Base-by-base conservation (phyloP, 35 echinoderm and acorn worm species). In the Anneissia japonica region DNA sequence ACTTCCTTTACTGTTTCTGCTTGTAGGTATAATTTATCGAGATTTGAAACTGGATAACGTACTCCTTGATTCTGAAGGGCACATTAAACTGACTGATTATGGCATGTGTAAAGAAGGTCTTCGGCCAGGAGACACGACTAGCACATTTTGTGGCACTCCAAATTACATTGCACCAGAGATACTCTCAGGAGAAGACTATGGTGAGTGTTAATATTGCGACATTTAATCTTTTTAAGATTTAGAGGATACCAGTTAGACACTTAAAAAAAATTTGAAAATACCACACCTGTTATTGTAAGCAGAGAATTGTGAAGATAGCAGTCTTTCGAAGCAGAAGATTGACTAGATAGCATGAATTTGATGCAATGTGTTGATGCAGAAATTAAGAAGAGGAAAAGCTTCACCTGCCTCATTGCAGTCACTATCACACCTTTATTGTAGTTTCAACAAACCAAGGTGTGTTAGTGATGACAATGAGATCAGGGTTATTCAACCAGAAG, bases 51-150 rank as follows among this genome's bases (percentile, higher is more conserved):
- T 99, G 30, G 96, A 99, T 87, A 99, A 99, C 76, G 96, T 99
- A 3, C 75, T 99, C 32, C 89, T 99, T n/a, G 96, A 99, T 81
- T 74, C 91, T 0, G 96, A 99, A 13, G 96, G 96, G 45, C 96
- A 99, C 72, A 99, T 99, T 41, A 99, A 99, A 82, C 89, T 99
- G 29, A 99, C 96, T 19, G 96, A 99, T 79, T 99, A 99, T 46
- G 96, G 96, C 9, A 99, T 99, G 96, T 99, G 96, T 81, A 99
- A 99, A 75, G 96, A 99, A 76, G 96, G 96, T 0, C 86, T 99
- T 12, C 73, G 96, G 64, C 96, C 96, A 5, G 96, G 96, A 6
- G 96, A 99, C 37, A 94, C 92, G 0, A 99, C 96, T 10, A 93
- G 96, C 38, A 99, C 96, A 23, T 99, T 99, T 84, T 99, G 96